Percentiles rank a stretch among this genome's conserved stretches.
These are phyloP conservation scores for Collichthys lucidus DNA, from an alignment of 2,113 vertebrate species.

Conservation along the genomic window DNA sequence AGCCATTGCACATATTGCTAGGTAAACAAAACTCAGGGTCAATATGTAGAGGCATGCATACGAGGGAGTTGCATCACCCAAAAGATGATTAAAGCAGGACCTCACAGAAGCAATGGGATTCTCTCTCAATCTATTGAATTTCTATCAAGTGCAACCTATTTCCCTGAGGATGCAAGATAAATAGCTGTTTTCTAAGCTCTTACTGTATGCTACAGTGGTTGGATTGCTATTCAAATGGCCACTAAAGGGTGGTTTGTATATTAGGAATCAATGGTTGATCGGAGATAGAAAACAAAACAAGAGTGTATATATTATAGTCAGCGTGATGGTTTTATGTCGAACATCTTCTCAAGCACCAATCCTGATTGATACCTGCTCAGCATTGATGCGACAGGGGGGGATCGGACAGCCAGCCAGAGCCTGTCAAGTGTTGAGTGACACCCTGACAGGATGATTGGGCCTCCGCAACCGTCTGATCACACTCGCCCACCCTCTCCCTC, in stretches of 20 bases:
- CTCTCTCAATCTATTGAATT: conserved; percentile 60
- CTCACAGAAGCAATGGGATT: conserved; percentile 12
- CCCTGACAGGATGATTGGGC: conserved; percentile 37
- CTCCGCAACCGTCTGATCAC: conserved; percentile 20
- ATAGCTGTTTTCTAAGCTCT: conserved; percentile 25
- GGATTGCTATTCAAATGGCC: conserved; percentile 32
- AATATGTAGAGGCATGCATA: conserved; percentile 53
- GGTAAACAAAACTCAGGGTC: conserved; percentile 69
- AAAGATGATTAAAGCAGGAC: conserved; percentile 48
- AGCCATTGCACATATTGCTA: conserved; percentile 48
- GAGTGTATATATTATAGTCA: not conserved
- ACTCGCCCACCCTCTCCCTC: not conserved
- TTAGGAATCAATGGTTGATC: not conserved
- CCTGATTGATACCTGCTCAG: conserved; percentile 45
- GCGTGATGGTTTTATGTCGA: not conserved
- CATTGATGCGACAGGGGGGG: conserved; percentile 20
- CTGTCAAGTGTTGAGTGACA: conserved; percentile 25
- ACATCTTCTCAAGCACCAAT: not conserved
- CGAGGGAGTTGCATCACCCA: conserved; percentile 38
- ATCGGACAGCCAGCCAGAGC: conserved; percentile 7
- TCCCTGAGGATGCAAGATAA: conserved; percentile 42
- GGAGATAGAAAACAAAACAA: not conserved
- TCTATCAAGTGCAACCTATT: conserved; percentile 46
- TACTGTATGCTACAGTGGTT: not conserved
- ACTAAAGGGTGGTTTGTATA: not conserved